A percentile compares a stretch with the other conserved stretches of the same genome.
These are phyloP conservation scores for Gryllus bimaculatus DNA, from an alignment of 1,140 invertebrate genomes.

Conservation along the genomic window DNA sequence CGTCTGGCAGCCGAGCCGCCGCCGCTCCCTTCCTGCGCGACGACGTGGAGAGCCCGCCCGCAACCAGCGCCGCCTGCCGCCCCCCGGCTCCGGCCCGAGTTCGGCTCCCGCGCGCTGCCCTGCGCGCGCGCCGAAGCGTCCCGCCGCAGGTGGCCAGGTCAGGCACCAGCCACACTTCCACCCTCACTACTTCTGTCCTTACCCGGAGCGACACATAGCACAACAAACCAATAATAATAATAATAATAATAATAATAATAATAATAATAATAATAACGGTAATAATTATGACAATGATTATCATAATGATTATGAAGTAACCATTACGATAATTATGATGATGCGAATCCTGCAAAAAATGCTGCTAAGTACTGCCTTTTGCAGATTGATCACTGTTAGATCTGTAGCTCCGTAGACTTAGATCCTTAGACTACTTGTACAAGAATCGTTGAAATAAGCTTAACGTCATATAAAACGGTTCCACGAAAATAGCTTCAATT, in stretches of 20 bases:
- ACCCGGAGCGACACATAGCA: not conserved
- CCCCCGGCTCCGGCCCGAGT: conserved; percentile 12
- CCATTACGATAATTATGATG: not conserved
- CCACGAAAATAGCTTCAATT: too few species aligned
- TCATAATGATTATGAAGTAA: not conserved
- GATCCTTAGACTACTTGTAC: too few species aligned
- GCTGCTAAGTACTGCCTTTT: too few species aligned
- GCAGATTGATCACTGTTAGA: too few species aligned
- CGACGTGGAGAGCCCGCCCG: conserved; percentile 43
- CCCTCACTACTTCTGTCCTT: not conserved
- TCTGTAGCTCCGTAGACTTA: too few species aligned
- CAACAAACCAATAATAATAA: not conserved
- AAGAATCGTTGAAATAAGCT: too few species aligned
- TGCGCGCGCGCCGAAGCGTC: conserved; percentile 44
- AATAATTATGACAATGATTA: not conserved
- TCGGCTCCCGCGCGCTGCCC: conserved; percentile 37
- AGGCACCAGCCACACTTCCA: too few species aligned
- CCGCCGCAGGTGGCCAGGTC: conserved; percentile 27
- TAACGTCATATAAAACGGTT: too few species aligned
- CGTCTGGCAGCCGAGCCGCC: conserved; percentile 21
- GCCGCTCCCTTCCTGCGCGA: conserved; percentile 39
- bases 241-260: not conserved
- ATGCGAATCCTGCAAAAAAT: too few species aligned
- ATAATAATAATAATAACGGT: not conserved
- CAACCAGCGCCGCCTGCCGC: not conserved